Conservation (phyloP, 2,888 invertebrate genomes). For the Callyntrura guangdongensis region DNA sequence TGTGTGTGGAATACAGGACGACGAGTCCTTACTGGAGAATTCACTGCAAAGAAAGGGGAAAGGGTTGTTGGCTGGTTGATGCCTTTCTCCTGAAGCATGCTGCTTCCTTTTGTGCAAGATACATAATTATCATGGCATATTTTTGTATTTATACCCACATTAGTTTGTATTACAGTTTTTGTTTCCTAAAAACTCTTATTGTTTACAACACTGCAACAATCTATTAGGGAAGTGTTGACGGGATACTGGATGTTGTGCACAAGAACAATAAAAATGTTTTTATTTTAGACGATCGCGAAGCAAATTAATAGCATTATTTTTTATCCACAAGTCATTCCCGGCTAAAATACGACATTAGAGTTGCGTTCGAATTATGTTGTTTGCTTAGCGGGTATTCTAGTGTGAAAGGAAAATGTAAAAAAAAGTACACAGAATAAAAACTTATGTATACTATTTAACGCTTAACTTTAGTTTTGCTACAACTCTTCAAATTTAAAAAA, state of each 20-base stretch:
- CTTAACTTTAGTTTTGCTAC: neutral
- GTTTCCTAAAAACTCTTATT: neutral
- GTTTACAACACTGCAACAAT: conserved; percentile 18
- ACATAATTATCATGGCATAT: conserved; percentile 1
- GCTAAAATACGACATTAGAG: conserved; percentile 25
- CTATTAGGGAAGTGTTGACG: neutral
- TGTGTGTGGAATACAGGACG: neutral
- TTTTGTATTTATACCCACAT: neutral
- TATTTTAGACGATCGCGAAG: neutral
- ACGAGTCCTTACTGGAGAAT: neutral
- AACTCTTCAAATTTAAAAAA: conserved; percentile 28
- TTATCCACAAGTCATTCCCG: neutral
- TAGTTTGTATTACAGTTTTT: conserved; percentile 17
- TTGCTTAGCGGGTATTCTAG: neutral
- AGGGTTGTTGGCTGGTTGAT: conserved; percentile 18
- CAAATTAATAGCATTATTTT: conserved; percentile 34
- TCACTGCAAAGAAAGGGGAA: neutral
- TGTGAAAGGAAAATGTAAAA: conserved; percentile 9
- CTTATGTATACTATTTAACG: neutral
- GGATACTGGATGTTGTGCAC: conserved; percentile 2
- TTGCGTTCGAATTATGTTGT: conserved; percentile 5
- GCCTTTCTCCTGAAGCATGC: neutral
- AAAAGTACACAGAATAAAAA: conserved; percentile 3
- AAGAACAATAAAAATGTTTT: conserved; percentile 43
- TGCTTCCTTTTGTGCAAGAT: conserved; percentile 2